phyloP scores from a whole-genome alignment of 2,797 vertebrate genomes.

The Aphelocoma californica region DNA sequence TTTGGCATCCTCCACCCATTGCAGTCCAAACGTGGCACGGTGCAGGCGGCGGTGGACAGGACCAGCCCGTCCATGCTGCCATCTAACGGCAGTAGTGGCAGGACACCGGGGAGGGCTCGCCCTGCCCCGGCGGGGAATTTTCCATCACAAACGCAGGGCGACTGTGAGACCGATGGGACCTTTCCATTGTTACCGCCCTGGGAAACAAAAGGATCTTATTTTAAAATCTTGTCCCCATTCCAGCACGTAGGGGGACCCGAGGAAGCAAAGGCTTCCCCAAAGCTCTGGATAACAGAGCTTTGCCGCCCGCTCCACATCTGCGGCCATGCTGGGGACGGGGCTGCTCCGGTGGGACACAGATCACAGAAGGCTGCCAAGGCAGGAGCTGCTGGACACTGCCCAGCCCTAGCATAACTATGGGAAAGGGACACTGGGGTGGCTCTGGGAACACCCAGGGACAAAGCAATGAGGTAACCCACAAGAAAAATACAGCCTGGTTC shows the following conservation, averaged over 20 bases:
- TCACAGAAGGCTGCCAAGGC: neutral
- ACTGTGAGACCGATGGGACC: conserved; percentile 28
- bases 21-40: rapidly evolving
- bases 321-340: neutral
- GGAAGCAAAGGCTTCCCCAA: conserved; percentile 24
- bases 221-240: neutral
- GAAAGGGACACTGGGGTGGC: neutral
- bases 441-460: neutral
- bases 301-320: neutral
- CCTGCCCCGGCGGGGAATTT: neutral
- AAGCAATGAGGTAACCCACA: neutral
- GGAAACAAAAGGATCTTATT: conserved; percentile 44
- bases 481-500: neutral
- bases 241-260: neutral
- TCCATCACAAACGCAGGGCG: conserved; percentile 44
- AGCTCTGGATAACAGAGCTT: neutral
- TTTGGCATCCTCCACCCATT: neutral
- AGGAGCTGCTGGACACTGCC: neutral
- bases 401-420: neutral
- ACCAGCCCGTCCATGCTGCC: conserved; percentile 25
- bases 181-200: conserved; percentile 27
- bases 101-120: neutral
- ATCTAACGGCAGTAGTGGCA: conserved; percentile 2
- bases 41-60: neutral
- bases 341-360: neutral